Base-by-base conservation (phyloP, 2,888 invertebrate species). In the Acleris literana region DNA sequence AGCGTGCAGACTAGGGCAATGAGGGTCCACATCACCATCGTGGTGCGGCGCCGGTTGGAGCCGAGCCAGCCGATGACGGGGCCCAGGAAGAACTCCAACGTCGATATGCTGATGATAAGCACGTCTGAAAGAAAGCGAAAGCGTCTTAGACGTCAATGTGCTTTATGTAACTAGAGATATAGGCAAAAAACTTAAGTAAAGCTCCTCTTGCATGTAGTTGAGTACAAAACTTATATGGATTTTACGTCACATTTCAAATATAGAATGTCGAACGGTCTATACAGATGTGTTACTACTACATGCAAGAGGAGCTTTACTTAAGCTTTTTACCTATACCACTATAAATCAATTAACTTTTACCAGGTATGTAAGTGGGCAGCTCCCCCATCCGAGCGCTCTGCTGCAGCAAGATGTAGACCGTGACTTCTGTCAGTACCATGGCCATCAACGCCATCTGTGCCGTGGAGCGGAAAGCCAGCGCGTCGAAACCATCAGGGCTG, bases 321-420 rank as follows among this genome's bases (percentile, higher is more conserved):
- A n/a, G n/a, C n/a, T n/a, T n/a, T n/a, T n/a, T n/a, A n/a, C n/a
- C n/a, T n/a, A n/a, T n/a, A n/a, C 4, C 44, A 13, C 44, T 16
- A 6, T 13, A 2, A n/a, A 5, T 44, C 3, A 25, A n/a, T n/a
- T 48, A 9, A 7, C 11, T 22, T 20, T 33, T 29, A 66, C 66
- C 66, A 16, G 66, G 20, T n/a, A 62, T 57, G 46, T 66, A 56
- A 17, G 44, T 33, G 13, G 66, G 66, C 46, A 66, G 52, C 17
- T 66, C 66, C 17, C 66, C 66, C 11, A 66, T 18, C 3, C 44
- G 39, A 3, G 61, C 61, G 18, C 66, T 66, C 33, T 66, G 33
- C 39, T 53, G 56, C 61, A 66, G 61, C 22, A 66, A 3, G 4
- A 57, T 25, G 56, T 57, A 66, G 16, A 66, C 61, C 13, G 61